Base-by-base conservation (phyloP, 2,888 invertebrate species). In the Pharmacophagus antenor region DNA sequence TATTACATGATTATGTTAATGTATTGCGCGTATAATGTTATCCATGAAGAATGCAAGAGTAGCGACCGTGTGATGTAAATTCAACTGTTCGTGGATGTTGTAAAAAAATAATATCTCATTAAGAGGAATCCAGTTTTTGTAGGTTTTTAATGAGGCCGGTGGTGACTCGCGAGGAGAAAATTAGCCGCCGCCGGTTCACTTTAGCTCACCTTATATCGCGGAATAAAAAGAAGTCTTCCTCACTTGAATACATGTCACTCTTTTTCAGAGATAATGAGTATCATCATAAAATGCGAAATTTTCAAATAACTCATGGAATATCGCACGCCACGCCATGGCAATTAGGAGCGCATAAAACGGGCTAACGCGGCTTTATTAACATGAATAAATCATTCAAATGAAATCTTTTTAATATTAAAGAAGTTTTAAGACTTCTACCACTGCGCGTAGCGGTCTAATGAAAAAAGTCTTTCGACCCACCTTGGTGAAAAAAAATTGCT, bases 1-100 rank as follows among this genome's bases (percentile, higher is more conserved):
- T 52, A 58, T 60, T 51, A 48, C 22, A 58, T 56, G 60, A 62
- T 63, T 63, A 71, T 67, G 67, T 65, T 70, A 73, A 74, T 74
- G 17, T 23, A 52, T 23, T 41, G 52, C 47, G 20, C 20, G 15
- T 17, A n/a, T 41, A 41, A 46, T 18, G n/a, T 58, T 52, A 44
- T 56, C 22, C 18, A 56, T 44, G 25, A 31, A 23, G 44, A 50
- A 51, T 27, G 27, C 20, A 27, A 27, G 27, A 51, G 17, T 31
- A 51, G 27, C 7, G 21, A 12, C 41, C 20, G 2, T 15, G 31
- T 18, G 23, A 58, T 52, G 37, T 58, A 47, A 47, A 52, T 20
- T 37, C 18, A 22, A 51, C n/a, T 17, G 27, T 31, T n/a, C 17
- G 10, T 15, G 10, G 42, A 17, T 17, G 17, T 17, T 6, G 17